These are phyloP conservation scores for Callyntrura sp. DNA, from an alignment of 2,888 invertebrate genomes.

Conservation along the genomic window DNA sequence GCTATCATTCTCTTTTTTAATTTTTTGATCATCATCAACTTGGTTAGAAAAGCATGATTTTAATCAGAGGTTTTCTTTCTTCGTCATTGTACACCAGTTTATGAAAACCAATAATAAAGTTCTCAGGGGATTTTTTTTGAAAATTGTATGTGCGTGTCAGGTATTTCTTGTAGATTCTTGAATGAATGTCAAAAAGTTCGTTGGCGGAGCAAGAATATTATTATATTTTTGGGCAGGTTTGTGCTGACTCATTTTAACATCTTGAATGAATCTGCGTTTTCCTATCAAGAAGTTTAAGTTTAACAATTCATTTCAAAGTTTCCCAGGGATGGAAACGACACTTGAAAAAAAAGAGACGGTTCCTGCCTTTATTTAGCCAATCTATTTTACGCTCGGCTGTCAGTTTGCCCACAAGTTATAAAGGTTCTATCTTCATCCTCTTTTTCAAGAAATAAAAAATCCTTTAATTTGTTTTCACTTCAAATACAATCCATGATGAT, in stretches of 20 bases:
- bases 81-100: background rate
- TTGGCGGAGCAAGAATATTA: background rate
- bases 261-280: constrained; percentile 49
- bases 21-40: constrained; percentile 36
- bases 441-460: background rate
- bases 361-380: constrained; percentile 1
- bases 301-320: constrained; percentile 40
- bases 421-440: background rate
- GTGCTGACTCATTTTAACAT: constrained; percentile 56
- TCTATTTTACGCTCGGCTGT: background rate
- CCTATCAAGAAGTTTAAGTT: constrained; percentile 20
- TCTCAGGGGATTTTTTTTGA: constrained; percentile 56
- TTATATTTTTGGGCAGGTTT: constrained; percentile 12
- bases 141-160: constrained; percentile 63
- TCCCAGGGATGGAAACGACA: constrained; percentile 43
- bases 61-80: constrained; percentile 63
- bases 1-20: constrained; percentile 14
- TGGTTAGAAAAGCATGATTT: constrained; percentile 28
- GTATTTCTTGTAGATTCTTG: constrained; percentile 48
- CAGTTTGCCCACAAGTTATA: background rate
- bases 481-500: background rate
- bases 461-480: background rate
- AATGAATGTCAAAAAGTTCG: constrained; percentile 56
- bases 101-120: constrained; percentile 41
- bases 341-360: constrained; percentile 1